Evolutionary conservation across 37 sponge, comb jelly and placozoan genomes (phyloP), one percentile per base, ranked within the genome.

Genomic region (Geodia barretti): DNA sequence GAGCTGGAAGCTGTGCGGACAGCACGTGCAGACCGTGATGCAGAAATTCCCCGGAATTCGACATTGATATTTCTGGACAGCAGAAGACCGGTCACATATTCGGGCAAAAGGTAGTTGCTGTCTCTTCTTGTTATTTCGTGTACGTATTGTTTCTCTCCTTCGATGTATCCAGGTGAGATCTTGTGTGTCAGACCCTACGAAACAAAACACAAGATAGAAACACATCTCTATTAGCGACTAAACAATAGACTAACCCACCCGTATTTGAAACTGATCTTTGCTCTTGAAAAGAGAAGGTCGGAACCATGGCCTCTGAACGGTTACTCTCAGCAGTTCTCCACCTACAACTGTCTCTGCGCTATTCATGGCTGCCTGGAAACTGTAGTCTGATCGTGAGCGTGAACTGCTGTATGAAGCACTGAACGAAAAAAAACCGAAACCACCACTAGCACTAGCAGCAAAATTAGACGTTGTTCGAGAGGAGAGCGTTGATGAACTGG

Each of bases 301-400:
- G 39, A 87, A 87, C 88, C 88, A 87, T 8, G 88, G 88, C 35
- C 68, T 70, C 39, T 81, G 71, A 21, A 87, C 58, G 39, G 77
- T 62, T 0, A 87, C 88, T 59, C 88, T 76, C 9, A 87, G 77
- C 1, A 87, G 62, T 38, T 87, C 77, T 21, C 88, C 88, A 37
- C 62, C 36, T 17, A 76, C 54, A 23, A 32, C 71, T 11, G 70
- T 3, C 25, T 63, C 68, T 41, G 75, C 70, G 42, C 77, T 76
- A 39, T 60, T 76, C 29, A 82, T 9, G 11, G 47, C 24, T 7
- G 11, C 25, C 21, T 62, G 47, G 62, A 31, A 38, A 25, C 39
- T 24, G 21, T 21, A 23, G 0, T 77, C 33, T 8, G 77, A 2
- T 8, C 30, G 1, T 33, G 34, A 59, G 65, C 29, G 19, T 1